Conservation (phyloP, 1,140 invertebrate genomes). For the Drosophila leontia region DNA sequence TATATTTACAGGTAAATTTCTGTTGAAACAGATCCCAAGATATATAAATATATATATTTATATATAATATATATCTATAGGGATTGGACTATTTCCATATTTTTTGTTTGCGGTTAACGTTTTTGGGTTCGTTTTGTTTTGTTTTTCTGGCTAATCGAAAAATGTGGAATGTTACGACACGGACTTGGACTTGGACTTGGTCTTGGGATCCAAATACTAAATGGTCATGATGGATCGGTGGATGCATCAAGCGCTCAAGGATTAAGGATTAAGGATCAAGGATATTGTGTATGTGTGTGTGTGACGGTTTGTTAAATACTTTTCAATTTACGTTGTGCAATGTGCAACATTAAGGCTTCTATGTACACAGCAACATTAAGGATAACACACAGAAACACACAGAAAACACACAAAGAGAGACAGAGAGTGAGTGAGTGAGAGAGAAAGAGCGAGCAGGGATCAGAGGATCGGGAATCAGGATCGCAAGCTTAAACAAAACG, state of each 20-base stretch:
- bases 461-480: slow-evolving; percentile 1
- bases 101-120: slow-evolving; percentile 7
- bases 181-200: slow-evolving; percentile 15
- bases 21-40: neutral
- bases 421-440: neutral
- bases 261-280: neutral
- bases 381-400: slow-evolving; percentile 29
- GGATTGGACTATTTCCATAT: neutral
- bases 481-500: slow-evolving; percentile 19
- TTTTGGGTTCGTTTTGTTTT: slow-evolving; percentile 23
- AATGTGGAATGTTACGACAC: slow-evolving; percentile 26
- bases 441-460: neutral
- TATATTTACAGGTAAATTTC: too few species aligned
- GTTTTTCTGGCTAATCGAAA: slow-evolving; percentile 34
- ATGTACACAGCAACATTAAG: slow-evolving; percentile 21
- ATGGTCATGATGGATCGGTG: slow-evolving; percentile 21
- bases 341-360: slow-evolving; percentile 25
- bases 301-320: slow-evolving; percentile 2
- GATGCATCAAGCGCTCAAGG: slow-evolving; percentile 6
- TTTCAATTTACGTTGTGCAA: slow-evolving; percentile 12
- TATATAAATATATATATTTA: neutral
- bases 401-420: slow-evolving; percentile 2
- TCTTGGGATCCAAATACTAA: neutral
- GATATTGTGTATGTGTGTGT: neutral
- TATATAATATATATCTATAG: neutral